Percentiles rank a stretch among this genome's conserved stretches.
These are phyloP conservation scores for Sebastes taczanowskii DNA, from an alignment of 2,797 vertebrate species.

Conservation along the genomic window DNA sequence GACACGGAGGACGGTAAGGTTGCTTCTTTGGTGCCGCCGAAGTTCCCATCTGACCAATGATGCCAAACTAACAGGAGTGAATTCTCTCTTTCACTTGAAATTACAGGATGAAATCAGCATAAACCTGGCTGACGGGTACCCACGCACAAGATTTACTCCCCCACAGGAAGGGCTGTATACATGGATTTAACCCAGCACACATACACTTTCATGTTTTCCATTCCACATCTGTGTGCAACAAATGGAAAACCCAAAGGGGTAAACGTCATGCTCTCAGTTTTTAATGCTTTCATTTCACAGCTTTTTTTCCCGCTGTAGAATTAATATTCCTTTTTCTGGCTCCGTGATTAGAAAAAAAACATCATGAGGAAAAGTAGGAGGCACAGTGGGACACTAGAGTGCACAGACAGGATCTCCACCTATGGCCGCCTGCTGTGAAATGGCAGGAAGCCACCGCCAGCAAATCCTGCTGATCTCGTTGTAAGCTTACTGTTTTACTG, in stretches of 20 bases:
- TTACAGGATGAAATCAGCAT: conserved; percentile 13
- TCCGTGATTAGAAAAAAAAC: neutral
- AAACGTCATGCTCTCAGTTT: conserved; percentile 35
- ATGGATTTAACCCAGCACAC: conserved; percentile 16
- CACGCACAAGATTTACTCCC: neutral
- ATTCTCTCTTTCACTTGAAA: neutral
- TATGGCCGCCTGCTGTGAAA: conserved; percentile 69
- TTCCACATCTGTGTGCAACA: conserved; percentile 34
- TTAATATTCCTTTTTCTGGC: conserved; percentile 11
- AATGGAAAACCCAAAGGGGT: conserved; percentile 30
- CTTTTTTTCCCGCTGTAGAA: neutral
- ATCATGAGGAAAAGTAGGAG: conserved; percentile 61
- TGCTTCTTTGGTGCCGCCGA: neutral
- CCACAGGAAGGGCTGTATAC: conserved; percentile 31
- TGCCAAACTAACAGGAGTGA: neutral
- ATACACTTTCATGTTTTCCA: conserved; percentile 49
- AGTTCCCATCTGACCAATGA: neutral
- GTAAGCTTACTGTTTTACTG: conserved; percentile 70
- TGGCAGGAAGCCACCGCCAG: conserved; percentile 58
- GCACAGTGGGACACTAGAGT: conserved; percentile 71
- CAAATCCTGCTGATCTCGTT: conserved; percentile 69
- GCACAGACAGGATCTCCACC: conserved; percentile 72
- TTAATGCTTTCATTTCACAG: neutral
- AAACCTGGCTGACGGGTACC: conserved; percentile 1
- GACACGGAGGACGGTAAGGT: no score